Evolutionary conservation across 2,113 vertebrate genomes (phyloP).

Genomic region (Ornithorhynchus anatinus): DNA sequence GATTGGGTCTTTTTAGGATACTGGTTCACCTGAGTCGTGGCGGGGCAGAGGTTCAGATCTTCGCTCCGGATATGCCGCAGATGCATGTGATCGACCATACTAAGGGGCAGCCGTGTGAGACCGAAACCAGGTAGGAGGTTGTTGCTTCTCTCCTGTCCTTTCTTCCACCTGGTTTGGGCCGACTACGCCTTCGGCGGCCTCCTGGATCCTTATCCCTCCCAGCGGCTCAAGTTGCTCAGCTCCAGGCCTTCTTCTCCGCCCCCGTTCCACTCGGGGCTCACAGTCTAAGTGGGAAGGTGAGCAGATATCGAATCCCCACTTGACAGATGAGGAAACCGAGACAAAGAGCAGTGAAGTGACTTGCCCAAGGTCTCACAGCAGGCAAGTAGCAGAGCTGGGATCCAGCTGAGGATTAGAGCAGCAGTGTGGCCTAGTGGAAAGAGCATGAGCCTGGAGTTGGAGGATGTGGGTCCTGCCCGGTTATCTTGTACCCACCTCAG

Average conservation of each 20-base stretch:
- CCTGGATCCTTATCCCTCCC: rapidly evolving
- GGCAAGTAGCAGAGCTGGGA: too few species aligned
- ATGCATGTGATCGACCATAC: constrained; percentile 94
- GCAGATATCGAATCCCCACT: too few species aligned
- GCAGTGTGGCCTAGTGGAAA: too few species aligned
- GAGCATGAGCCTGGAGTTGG: too few species aligned
- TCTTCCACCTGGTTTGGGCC: neutral
- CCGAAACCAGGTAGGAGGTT: constrained; percentile 74
- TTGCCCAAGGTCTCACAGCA: too few species aligned
- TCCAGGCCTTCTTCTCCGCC: neutral
- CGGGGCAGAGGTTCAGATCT: constrained; percentile 86
- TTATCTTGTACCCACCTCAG: too few species aligned
- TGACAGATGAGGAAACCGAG: too few species aligned
- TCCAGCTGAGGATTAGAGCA: too few species aligned
- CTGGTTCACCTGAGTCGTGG: constrained; percentile 86
- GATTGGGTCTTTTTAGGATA: constrained; percentile 53
- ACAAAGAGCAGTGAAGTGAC: too few species aligned
- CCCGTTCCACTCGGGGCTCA: too few species aligned
- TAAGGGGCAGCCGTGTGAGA: constrained; percentile 81
- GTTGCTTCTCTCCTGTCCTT: neutral
- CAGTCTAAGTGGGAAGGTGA: too few species aligned
- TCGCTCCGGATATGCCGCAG: constrained; percentile 86
- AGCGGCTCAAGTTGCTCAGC: neutral
- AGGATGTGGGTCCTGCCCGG: too few species aligned
- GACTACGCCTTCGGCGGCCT: neutral